Base-by-base conservation (phyloP, 2,797 vertebrate genomes). In the Cephalopachus bancanus region DNA sequence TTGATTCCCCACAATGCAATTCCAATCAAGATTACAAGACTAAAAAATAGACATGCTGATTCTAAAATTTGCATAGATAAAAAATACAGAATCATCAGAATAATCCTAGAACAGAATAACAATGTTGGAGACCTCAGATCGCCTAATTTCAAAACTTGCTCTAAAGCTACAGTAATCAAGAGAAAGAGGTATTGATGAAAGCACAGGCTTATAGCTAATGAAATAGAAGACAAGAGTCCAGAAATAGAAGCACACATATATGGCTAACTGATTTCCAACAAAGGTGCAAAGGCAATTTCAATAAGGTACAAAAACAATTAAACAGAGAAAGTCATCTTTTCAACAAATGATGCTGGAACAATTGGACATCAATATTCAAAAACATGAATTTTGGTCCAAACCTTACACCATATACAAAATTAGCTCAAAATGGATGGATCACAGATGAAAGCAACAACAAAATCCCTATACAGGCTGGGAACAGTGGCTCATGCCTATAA, bases 11-110 rank as follows among this genome's bases (percentile, higher is more conserved):
- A 3, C 17, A 74, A 37, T n/a, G 22, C 22, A 84, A 59, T 65
- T 33, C 67, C 51, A 53, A 51, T 44, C 24, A 44, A 75, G 26
- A 92, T 44, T 76, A 37, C 37, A 76, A 44, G 19, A n/a, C 51
- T 17, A 76, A 60, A 1, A 83, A 84, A 79, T 7, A 62, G 20
- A 92, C 64, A 57, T n/a, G 26, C 28, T 91, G 67, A 85, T 91
- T 86, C 26, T 87, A 94, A 95, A 92, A 59, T 69, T 17, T 12
- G 64, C 28, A 93, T 19, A 88, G 74, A 22, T 33, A 79, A 85
- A 91, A 3, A 84, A 88, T 59, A n/a, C 10, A 44, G 94, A 94
- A 83, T 24, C 69, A 33, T 24, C 24, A 89, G 24, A 83, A 69
- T 67, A 88, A 80, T 90, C 65, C 0, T 74, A 55, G 84, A 90